Percentiles rank a stretch among this genome's conserved stretches.
These are phyloP conservation scores for Dryococelus australis DNA, from an alignment of 2,888 invertebrate genomes.

Conservation along the genomic window DNA sequence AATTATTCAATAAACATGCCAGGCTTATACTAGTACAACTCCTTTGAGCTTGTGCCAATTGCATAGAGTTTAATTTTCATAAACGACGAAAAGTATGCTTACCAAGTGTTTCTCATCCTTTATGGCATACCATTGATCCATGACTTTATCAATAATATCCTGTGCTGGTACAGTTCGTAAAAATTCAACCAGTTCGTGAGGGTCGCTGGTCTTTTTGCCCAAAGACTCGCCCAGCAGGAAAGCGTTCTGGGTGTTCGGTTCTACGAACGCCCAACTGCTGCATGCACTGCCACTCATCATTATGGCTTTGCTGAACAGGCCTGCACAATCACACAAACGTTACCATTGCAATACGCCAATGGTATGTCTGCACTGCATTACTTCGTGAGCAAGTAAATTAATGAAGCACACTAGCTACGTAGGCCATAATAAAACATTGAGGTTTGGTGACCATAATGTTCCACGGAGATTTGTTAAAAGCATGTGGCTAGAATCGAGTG, in stretches of 20 bases:
- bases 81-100: not conserved
- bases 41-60: no score
- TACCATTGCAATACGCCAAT: not conserved
- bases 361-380: no score
- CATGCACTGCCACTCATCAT: conserved; percentile 32
- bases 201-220: conserved; percentile 40
- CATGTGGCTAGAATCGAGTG: no score
- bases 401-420: no score
- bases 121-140: not conserved
- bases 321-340: not conserved
- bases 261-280: conserved; percentile 28
- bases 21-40: no score
- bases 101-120: not conserved
- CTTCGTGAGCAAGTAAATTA: no score
- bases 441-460: no score
- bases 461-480: no score
- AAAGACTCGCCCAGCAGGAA: conserved; percentile 38
- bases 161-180: conserved; percentile 36
- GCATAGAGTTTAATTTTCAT: no score
- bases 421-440: no score
- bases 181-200: conserved; percentile 37
- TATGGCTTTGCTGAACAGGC: conserved; percentile 34
- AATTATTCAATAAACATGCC: no score
- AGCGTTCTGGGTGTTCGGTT: conserved; percentile 25
- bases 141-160: conserved; percentile 31